These are phyloP conservation scores for Gymnopithys bicolor DNA, from an alignment of 2,797 vertebrate species.

Conservation along the genomic window DNA sequence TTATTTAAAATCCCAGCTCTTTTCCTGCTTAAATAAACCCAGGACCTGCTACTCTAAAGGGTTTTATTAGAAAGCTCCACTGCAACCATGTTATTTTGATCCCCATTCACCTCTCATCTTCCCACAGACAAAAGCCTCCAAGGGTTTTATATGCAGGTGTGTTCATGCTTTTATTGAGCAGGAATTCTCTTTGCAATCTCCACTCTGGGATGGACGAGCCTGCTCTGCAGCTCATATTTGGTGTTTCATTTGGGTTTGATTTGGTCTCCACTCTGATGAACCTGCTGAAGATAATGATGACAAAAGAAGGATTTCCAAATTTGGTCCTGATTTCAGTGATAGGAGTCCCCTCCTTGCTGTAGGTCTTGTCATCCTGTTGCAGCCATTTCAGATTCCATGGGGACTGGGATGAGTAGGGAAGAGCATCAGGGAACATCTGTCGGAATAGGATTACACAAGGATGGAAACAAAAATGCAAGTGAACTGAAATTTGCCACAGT, in stretches of 20 bases:
- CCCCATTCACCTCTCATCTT: conserved; percentile 24
- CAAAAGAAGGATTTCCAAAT: neutral
- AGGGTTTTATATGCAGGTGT: neutral
- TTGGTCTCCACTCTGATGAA: neutral
- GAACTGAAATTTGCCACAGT: neutral
- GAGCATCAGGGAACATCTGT: neutral
- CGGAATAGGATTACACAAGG: neutral
- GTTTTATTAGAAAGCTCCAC: conserved; percentile 31
- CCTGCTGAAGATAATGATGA: rapidly evolving
- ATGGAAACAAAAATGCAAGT: neutral
- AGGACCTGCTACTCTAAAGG: neutral
- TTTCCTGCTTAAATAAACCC: conserved; percentile 51
- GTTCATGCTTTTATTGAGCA: conserved; percentile 8
- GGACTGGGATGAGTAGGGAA: neutral
- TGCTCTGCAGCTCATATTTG: neutral
- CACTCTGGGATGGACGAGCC: neutral
- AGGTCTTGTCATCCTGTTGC: neutral
- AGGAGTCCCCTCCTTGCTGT: neutral
- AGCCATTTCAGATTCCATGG: neutral
- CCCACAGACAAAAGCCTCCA: conserved; percentile 16
- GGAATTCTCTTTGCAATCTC: neutral
- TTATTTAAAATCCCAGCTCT: conserved; percentile 55
- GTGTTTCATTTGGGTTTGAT: neutral
- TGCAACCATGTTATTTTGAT: conserved; percentile 32
- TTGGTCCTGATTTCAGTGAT: neutral